Evolutionary conservation across 2,888 invertebrate genomes (phyloP).

Genomic region (Phortica okadai): DNA sequence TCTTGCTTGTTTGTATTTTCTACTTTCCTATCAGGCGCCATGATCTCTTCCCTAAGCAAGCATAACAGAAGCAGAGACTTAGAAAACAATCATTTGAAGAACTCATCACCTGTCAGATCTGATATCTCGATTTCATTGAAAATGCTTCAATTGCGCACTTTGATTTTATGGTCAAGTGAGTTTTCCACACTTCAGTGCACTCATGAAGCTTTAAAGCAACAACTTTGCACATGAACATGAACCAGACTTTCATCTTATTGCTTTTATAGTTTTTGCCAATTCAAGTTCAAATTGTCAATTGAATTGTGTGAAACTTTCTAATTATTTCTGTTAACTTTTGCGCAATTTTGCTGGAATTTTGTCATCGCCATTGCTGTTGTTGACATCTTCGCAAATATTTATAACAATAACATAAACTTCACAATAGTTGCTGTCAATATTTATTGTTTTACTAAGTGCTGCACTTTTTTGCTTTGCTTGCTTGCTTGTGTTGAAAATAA

Average conservation of each 20-base stretch:
- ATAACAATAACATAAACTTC: background rate
- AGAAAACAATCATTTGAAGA: background rate
- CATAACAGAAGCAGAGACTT: background rate
- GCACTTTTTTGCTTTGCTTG: background rate
- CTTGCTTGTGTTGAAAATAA: background rate
- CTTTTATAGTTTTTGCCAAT: background rate
- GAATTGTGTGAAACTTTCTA: constrained; percentile 5
- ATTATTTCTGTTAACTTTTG: background rate
- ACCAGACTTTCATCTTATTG: background rate
- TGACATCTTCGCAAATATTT: constrained; percentile 6
- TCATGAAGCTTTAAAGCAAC: background rate
- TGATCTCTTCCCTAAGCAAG: too few species aligned
- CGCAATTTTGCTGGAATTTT: background rate
- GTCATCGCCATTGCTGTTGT: background rate
- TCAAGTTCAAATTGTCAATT: background rate
- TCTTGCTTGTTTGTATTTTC: too few species aligned
- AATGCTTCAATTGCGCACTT: constrained; percentile 1
- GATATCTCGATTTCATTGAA: background rate
- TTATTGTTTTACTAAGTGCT: background rate
- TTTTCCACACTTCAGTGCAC: constrained; percentile 6
- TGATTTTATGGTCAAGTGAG: constrained; percentile 28
- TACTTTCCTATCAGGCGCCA: too few species aligned
- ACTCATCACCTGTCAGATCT: background rate
- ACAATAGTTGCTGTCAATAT: background rate
- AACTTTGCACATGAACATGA: background rate